Evolutionary conservation across 2,888 invertebrate genomes (phyloP), one percentile per base, ranked within the genome.

Genomic region (Monopis laevigella): DNA sequence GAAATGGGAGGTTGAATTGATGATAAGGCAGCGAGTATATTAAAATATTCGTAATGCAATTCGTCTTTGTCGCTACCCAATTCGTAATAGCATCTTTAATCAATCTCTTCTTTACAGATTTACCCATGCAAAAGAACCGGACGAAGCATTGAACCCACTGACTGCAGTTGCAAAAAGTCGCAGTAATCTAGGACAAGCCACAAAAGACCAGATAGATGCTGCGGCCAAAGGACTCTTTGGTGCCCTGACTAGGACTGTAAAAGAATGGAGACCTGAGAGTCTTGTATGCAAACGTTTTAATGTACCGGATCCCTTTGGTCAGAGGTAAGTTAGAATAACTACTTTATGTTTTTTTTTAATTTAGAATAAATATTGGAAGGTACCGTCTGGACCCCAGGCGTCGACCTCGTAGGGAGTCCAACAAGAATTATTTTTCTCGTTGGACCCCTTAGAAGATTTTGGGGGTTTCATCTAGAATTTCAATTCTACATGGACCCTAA

Each of bases 261-360:
- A 57, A 0, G 75, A 85, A 32, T 99, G 98, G 98, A 85, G 88
- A 48, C 98, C 98, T 0, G 86, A 88, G 48, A 72, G 86, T 29
- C 62, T 93, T 5, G 80, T 99, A 0, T 97, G 95, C 61, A 94
- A 92, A 63, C 82, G 97, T 30, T 98, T 98, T 62, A 98, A 99
- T 61, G 87, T 99, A 18, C 93, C 96, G 0, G 90, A 96, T 62
- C 93, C 96, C 0, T 88, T 86, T 46, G 63, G 57, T 1, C 47
- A 43, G 3, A 65, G 66, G 78, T 75, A 46, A 50, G 45, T 41
- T 24, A 10, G 26, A 16, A n/a, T 24, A 14, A 3, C 6, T 6
- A n/a, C 11, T 3, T 27, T 27, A 7, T n/a, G n/a, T 21, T 21
- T 21, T 21, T 21, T 21, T 21, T 21, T n/a, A n/a, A n/a, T n/a